phyloP scores from a whole-genome alignment of 2,797 vertebrate species.

The Calcarius lapponicus region DNA sequence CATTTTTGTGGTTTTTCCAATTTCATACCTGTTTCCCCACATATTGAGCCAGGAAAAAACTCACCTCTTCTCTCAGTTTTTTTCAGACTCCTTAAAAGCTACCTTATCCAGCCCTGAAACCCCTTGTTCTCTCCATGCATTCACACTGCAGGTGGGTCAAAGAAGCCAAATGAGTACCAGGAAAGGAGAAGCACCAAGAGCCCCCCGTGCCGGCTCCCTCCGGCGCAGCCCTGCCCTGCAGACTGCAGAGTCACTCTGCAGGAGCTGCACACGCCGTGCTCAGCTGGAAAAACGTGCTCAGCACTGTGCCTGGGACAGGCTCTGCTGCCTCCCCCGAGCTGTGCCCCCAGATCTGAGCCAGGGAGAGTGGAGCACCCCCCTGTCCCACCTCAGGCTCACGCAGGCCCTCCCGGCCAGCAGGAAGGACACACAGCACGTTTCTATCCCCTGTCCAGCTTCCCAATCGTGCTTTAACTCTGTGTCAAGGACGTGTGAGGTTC shows the following conservation, averaged over 20 bases:
- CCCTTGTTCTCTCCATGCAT: accelerated
- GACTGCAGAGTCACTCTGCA: constrained; percentile 69
- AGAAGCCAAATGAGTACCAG: neutral
- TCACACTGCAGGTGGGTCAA: accelerated
- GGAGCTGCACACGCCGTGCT: neutral
- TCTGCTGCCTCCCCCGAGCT: neutral
- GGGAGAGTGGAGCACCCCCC: neutral
- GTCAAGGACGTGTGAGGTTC: neutral
- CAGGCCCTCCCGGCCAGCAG: neutral
- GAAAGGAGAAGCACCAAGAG: neutral
- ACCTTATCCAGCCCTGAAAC: neutral
- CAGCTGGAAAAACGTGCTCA: constrained; percentile 33
- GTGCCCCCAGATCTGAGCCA: neutral
- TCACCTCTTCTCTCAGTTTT: neutral
- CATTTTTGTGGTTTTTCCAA: constrained; percentile 40
- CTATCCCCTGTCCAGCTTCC: neutral
- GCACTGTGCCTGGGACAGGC: neutral
- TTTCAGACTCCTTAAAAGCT: neutral
- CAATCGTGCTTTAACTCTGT: neutral
- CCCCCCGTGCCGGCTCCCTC: neutral
- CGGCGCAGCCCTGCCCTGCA: constrained; percentile 30
- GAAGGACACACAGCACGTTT: neutral
- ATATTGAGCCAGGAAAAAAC: neutral
- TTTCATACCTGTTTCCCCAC: constrained; percentile 6
- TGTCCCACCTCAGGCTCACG: neutral